Evolutionary conservation across 2,888 invertebrate species (phyloP), one percentile per base, ranked within the genome.

Genomic region (Hydrotaea cyrtoneurina): DNA sequence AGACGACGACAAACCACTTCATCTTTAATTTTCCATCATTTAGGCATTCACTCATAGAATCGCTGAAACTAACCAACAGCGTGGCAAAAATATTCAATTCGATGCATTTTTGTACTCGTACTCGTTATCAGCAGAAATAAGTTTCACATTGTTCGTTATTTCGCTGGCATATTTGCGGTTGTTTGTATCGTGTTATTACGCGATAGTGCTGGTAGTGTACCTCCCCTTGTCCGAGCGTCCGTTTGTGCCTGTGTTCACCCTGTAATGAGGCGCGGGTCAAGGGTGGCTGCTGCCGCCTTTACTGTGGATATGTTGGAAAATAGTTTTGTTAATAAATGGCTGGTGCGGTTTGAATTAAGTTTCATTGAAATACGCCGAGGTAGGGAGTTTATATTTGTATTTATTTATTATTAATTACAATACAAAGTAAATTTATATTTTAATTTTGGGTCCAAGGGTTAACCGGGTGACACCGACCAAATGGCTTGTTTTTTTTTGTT

Each of bases 171-270:
- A 66, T 46, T 69, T 69, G 69, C 19, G 69, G 69, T 69, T 19
- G 43, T 46, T 69, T 69, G 46, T 69, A 66, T 66, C 66, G 21
- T 66, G 43, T 43, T 39, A 4, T 66, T 43, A 62, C 62, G 39
- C 39, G 64, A 64, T n/a, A 31, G 31, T 31, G 31, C 3, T 7
- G 2, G 31, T 31, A 7, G 3, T 4, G 31, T 31, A 4, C 31
- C 2, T 7, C 31, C 31, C 31, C 7, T 31, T 31, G 31, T 31
- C n/a, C n/a, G n/a, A n/a, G n/a, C n/a, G n/a, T n/a, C n/a, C n/a
- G n/a, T n/a, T n/a, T n/a, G n/a, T 21, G 8, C 46, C 57, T 21
- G 57, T 21, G n/a, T 46, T 13, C 17, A 53, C 53, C 19, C 53
- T 53, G 17, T 13, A 13, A 43, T 43, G 10, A 2, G 15, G 50